These are phyloP conservation scores for Dendrocincla fuliginosa DNA, from an alignment of 2,797 vertebrate genomes.

Conservation along the genomic window DNA sequence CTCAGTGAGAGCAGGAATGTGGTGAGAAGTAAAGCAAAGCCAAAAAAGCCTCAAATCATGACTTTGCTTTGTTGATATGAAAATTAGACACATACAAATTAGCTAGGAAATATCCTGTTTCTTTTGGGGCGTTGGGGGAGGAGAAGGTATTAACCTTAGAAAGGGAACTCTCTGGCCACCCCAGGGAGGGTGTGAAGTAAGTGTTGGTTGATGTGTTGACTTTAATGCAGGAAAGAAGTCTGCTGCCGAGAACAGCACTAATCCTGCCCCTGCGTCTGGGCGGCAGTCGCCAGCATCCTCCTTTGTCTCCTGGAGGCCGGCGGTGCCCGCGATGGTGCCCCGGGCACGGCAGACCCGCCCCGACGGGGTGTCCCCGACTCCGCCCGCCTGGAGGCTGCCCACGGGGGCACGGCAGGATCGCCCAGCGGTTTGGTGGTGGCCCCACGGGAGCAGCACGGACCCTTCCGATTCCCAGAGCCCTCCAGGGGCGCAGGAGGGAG, in stretches of 20 bases:
- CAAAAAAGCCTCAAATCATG: neutral
- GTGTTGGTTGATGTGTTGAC: slow-evolving; percentile 70
- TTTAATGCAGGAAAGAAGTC: slow-evolving; percentile 70
- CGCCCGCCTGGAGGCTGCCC: fast-evolving
- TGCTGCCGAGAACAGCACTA: slow-evolving; percentile 39
- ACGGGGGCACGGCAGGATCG: neutral
- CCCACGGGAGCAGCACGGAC: fast-evolving
- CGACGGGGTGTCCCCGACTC: neutral
- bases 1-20: neutral
- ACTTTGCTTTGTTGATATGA: slow-evolving; percentile 40
- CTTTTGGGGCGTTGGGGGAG: neutral
- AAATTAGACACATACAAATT: slow-evolving; percentile 62
- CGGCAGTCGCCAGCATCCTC: neutral
- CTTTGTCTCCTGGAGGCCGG: neutral
- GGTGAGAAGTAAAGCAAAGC: neutral
- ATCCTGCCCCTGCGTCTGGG: slow-evolving; percentile 26
- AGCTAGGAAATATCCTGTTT: slow-evolving; percentile 62
- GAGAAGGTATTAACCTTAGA: slow-evolving; percentile 38
- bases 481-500: fast-evolving
- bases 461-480: neutral
- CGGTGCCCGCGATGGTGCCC: fast-evolving
- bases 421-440: neutral
- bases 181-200: slow-evolving; percentile 68
- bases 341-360: fast-evolving
- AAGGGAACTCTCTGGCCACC: slow-evolving; percentile 53